A percentile compares a stretch with the other conserved stretches of the same genome.
Conservation (phyloP, 2,888 invertebrate species). For the Andrena fulva region DNA sequence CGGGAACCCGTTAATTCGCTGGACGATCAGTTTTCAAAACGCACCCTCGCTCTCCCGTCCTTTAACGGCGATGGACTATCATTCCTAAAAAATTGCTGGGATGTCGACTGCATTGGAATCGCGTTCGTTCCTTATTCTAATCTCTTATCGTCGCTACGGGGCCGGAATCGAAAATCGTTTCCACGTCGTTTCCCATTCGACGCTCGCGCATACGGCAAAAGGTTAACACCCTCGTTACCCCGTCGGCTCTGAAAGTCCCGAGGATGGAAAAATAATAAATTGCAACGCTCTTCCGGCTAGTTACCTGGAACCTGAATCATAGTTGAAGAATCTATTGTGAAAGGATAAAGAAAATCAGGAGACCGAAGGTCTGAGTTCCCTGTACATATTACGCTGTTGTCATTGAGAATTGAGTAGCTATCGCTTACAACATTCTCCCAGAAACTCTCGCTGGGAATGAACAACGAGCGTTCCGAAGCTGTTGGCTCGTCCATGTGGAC, state of each 20-base stretch:
- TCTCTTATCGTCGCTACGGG: conserved; percentile 45
- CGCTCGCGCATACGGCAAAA: conserved; percentile 35
- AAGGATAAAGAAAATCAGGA: too few species aligned
- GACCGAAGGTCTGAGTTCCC: not conserved
- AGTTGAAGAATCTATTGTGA: too few species aligned
- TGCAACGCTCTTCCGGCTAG: conserved; percentile 1
- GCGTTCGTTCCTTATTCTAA: conserved; percentile 53
- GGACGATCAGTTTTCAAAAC: conserved; percentile 37
- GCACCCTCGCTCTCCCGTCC: not conserved
- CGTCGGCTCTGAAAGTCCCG: not conserved
- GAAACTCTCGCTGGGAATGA: not conserved
- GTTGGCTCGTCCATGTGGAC: conserved; percentile 4
- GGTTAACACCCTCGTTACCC: conserved; percentile 40
- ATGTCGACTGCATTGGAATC: conserved; percentile 54
- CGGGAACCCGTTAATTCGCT: conserved; percentile 44
- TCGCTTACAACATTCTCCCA: not conserved
- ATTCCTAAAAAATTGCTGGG: conserved; percentile 36
- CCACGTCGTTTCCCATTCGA: conserved; percentile 34
- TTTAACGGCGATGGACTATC: not conserved
- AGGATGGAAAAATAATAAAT: conserved; percentile 7
- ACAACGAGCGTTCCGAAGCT: not conserved
- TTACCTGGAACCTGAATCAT: not conserved
- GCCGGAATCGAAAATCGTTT: conserved; percentile 53
- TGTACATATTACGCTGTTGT: not conserved
- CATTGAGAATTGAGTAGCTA: not conserved